These are phyloP conservation scores for Hyperopisus bebe DNA, from an alignment of 2,113 vertebrate species.

Conservation along the genomic window DNA sequence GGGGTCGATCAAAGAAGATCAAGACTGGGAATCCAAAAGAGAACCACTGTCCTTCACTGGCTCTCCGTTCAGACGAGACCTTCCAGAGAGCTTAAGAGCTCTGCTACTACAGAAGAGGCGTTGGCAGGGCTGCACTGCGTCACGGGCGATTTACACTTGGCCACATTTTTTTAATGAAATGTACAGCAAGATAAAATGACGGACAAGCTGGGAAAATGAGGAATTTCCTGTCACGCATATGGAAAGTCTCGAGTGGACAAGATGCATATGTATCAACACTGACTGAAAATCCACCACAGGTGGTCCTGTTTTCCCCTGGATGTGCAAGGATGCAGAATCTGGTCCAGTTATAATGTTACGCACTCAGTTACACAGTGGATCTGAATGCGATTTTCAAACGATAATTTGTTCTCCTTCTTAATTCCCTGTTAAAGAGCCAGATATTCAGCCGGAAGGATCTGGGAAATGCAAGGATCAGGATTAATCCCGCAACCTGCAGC, in stretches of 20 bases:
- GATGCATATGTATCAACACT: neutral
- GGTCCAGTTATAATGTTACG: neutral
- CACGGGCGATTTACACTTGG: neutral
- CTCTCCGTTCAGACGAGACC: neutral
- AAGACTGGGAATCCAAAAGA: constrained; percentile 1
- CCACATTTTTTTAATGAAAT: neutral
- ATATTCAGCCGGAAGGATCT: neutral
- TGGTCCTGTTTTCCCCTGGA: neutral
- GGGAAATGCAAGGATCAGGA: neutral
- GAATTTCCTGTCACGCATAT: neutral
- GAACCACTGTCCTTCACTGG: neutral
- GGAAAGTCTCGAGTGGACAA: neutral
- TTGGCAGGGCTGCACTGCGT: neutral
- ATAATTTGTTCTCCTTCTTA: neutral
- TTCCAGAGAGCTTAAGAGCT: neutral
- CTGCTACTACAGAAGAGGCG: neutral
- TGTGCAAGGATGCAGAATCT: neutral
- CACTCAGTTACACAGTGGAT: too few relatives aligned
- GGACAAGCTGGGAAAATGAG: neutral
- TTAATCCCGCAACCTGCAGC: neutral
- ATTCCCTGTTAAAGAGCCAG: neutral
- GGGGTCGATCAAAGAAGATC: neutral
- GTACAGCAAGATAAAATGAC: neutral
- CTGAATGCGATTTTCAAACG: neutral
- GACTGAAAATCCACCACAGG: neutral